Base-by-base conservation (phyloP, 2,888 invertebrate species). In the Lasioglossum malachurum region DNA sequence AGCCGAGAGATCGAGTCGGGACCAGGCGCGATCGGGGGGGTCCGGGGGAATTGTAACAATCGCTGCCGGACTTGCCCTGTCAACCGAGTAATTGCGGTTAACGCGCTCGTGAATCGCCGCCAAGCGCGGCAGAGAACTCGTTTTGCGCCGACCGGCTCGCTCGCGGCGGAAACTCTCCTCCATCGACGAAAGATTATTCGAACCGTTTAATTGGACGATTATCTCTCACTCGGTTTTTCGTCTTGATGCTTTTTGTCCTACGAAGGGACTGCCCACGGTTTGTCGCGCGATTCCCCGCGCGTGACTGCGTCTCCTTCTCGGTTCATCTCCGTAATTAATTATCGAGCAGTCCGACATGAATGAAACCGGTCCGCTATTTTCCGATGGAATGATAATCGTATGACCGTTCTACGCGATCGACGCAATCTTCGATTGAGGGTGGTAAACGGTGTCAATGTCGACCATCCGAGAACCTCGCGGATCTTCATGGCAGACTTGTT, bases 21-120 rank as follows among this genome's bases (percentile, higher is more conserved):
- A 2, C n/a, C n/a, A 12, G 57, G n/a, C 35, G 46, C 74, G 86
- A 82, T 78, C 86, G 67, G 75, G 80, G 80, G 84, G 82, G 81
- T 84, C 75, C 77, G 77, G 80, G 76, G 87, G 90, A 91, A 91
- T 88, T 84, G 84, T 83, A 89, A 89, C 88, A 83, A 86, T 82
- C 72, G 80, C 75, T 53, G 44, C 31, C 64, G 64, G 64, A 64
- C 69, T 69, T n/a, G 71, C 71, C 84, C 80, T 80, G 85, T 85
- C 84, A 84, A 84, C 84, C 79, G 85, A 31, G 75, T 83, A 83
- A 84, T 84, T 83, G 78, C 84, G 23, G 64, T 73, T 79, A 78
- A 84, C 83, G 87, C 83, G 82, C 82, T 78, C 79, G 84, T 86
- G 87, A 87, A 83, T 64, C 84, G 84, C 64, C 64, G 49, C 71